These are phyloP conservation scores for Siniperca chuatsi DNA, from an alignment of 2,113 vertebrate species.

Conservation along the genomic window DNA sequence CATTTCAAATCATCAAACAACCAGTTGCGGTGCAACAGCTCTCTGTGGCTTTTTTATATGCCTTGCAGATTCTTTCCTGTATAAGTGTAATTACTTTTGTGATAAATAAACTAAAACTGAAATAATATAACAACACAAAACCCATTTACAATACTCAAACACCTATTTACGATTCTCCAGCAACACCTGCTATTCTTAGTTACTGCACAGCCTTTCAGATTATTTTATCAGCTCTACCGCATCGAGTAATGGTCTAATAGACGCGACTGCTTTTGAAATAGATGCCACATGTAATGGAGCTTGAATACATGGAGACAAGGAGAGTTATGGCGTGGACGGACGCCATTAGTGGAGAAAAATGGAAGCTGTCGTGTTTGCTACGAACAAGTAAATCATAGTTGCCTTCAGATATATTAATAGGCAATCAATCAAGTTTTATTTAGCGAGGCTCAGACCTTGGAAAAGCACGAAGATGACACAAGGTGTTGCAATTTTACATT, in stretches of 20 bases:
- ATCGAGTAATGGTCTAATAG: slow-evolving; percentile 46
- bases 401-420: slow-evolving; percentile 78
- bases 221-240: slow-evolving; percentile 53
- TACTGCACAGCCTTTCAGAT: slow-evolving; percentile 23
- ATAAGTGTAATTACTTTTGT: slow-evolving; percentile 43
- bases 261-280: slow-evolving; percentile 58
- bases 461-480: slow-evolving; percentile 39
- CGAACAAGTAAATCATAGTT: slow-evolving; percentile 79
- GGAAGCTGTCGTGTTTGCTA: slow-evolving; percentile 75
- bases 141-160: slow-evolving; percentile 26
- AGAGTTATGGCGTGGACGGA: slow-evolving; percentile 73
- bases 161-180: slow-evolving; percentile 30
- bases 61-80: slow-evolving; percentile 31
- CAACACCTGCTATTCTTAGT: slow-evolving; percentile 45
- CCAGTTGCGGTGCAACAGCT: slow-evolving; percentile 9
- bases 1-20: slow-evolving; percentile 52
- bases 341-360: slow-evolving; percentile 82
- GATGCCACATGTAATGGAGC: slow-evolving; percentile 70
- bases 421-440: slow-evolving; percentile 80
- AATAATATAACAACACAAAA: slow-evolving; percentile 39
- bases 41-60: slow-evolving; percentile 24
- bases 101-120: slow-evolving; percentile 44
- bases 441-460: slow-evolving; percentile 64
- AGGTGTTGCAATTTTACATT: slow-evolving; percentile 48
- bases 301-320: slow-evolving; percentile 68